phyloP scores from a whole-genome alignment of 2,113 vertebrate species.

The Notarius quadriscutis region DNA sequence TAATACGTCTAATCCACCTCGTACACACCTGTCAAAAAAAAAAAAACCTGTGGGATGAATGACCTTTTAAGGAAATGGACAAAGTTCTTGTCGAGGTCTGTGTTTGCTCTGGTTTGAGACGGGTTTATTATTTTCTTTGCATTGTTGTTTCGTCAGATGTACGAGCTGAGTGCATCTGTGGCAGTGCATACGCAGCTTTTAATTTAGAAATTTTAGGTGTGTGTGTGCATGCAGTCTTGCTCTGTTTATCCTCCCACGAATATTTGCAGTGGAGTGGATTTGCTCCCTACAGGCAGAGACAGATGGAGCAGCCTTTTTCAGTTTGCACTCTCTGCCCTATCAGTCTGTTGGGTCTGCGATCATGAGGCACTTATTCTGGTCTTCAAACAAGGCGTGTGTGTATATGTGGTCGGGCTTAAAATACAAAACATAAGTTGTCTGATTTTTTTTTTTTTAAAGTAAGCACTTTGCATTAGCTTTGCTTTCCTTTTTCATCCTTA shows the following conservation, averaged over 20 bases:
- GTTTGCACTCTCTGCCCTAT: slow-evolving; percentile 34
- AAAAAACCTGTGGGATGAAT: not conserved
- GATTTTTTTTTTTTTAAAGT: not conserved
- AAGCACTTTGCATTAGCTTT: not conserved
- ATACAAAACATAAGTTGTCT: too few relatives aligned
- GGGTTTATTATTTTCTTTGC: not conserved
- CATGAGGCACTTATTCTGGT: not conserved
- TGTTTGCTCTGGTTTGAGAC: not conserved
- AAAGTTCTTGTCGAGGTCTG: not conserved
- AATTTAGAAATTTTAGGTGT: not conserved
- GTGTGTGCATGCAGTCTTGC: not conserved
- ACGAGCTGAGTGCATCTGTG: not conserved
- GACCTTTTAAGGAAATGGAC: too few relatives aligned
- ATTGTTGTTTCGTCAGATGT: not conserved
- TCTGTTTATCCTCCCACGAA: slow-evolving; percentile 35
- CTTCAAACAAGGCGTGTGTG: not conserved
- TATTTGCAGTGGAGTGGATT: slow-evolving; percentile 35
- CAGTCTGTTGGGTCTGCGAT: slow-evolving; percentile 32
- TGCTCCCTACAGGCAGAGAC: slow-evolving; percentile 30
- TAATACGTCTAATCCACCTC: not conserved
- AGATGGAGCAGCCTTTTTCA: slow-evolving; percentile 46
- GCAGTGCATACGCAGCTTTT: not conserved
- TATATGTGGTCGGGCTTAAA: not conserved
- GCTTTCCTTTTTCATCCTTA: not conserved
- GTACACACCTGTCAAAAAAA: not conserved